Conservation (phyloP, 2,113 vertebrate genomes). For the Nycticorax nycticorax region DNA sequence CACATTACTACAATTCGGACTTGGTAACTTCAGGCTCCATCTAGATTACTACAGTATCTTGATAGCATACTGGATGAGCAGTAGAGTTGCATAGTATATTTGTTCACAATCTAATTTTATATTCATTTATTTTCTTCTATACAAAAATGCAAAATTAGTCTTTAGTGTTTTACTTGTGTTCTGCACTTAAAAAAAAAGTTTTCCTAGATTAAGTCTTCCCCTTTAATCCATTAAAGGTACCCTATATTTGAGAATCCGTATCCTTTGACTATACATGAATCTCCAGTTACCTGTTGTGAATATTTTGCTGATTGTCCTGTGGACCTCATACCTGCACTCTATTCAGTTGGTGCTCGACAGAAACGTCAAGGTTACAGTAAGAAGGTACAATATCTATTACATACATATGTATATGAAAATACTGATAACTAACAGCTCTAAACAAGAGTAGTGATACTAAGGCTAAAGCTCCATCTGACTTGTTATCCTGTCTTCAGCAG, state of each 20-base stretch:
- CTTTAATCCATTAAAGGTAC: constrained; percentile 80
- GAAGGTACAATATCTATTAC: constrained; percentile 80
- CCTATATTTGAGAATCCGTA: constrained; percentile 99
- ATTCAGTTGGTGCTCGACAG: constrained; percentile 94
- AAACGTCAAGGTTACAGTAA: constrained; percentile 99
- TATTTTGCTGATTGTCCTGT: constrained; percentile 97
- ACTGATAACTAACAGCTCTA: not conserved
- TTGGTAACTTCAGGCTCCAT: not conserved
- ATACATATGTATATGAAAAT: not conserved
- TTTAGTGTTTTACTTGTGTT: not conserved
- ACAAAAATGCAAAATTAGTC: fast-evolving
- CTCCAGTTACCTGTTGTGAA: constrained; percentile 98
- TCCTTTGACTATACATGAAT: constrained; percentile 96
- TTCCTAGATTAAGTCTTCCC: not conserved
- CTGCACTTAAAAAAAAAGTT: not conserved
- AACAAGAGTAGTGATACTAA: not conserved
- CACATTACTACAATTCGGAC: not conserved
- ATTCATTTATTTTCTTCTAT: not conserved
- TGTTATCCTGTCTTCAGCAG: not conserved
- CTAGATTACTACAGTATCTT: not conserved
- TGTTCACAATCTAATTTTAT: not conserved
- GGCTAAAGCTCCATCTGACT: not conserved
- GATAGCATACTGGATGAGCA: not conserved
- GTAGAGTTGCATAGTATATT: not conserved
- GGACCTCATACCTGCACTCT: constrained; percentile 98